Evolutionary conservation across 2,888 invertebrate species (phyloP), one percentile per base, ranked within the genome.

Genomic region (Melanchra persicariae): DNA sequence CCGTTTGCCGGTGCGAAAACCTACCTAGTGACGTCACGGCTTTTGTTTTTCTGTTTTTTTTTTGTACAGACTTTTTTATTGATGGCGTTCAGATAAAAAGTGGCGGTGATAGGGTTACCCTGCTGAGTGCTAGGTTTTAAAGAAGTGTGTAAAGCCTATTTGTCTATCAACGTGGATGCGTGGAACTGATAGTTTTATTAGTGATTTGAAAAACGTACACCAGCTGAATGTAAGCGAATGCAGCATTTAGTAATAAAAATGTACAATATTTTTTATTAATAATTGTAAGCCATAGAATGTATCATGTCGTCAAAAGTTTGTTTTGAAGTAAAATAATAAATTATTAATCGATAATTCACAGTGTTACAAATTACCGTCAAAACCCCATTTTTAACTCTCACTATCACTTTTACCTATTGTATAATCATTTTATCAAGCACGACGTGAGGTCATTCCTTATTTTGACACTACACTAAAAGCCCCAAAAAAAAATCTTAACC

Each of bases 11-110:
- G 93, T 85, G 85, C 93, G 94, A 92, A 92, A 95, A 93, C 94
- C 94, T 92, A 93, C 92, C 94, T 93, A 90, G 93, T 94, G 95
- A 95, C 95, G 95, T 95, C 94, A 94, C 91, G 86, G 92, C 89
- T 91, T 94, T 94, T 84, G 89, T 89, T 90, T 92, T 77, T 84
- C 73, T 75, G 74, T 73, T 82, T 93, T 91, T 88, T 88, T 88
- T 80, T 74, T 81, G 78, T 87, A 86, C 87, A 88, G 87, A 87
- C 87, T 90, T 94, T 85, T 94, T 95, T 95, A 95, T 95, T 94
- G 95, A 95, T 94, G 95, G 94, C 91, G 92, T 89, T 90, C 91
- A 92, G 93, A 93, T 93, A 94, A 95, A 95, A 93, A 93, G 93
- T 92, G 92, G 90, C 89, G 88, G 88, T 91, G 88, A 89, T 91